phyloP scores from a whole-genome alignment of 2,888 invertebrate species.

The Drosophila antonietae region DNA sequence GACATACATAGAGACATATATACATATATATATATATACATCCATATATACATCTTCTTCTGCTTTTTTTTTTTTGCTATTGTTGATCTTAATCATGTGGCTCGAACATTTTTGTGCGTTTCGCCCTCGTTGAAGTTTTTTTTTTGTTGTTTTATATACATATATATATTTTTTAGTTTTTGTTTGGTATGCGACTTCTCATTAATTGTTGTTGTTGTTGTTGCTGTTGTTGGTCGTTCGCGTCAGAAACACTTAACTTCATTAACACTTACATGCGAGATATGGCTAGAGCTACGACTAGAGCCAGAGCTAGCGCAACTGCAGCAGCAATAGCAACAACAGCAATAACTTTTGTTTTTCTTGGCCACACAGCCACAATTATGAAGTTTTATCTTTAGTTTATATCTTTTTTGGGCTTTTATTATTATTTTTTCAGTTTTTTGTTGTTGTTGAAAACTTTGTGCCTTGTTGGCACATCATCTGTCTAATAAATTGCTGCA shows the following conservation, averaged over 20 bases:
- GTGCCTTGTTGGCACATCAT: conserved; percentile 70
- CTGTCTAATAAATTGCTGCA: conserved; percentile 68
- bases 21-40: conserved; percentile 3
- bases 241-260: conserved; percentile 78
- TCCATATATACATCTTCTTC: background rate
- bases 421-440: conserved; percentile 24
- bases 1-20: background rate
- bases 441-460: conserved; percentile 40
- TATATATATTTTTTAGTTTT: background rate
- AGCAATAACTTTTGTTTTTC: conserved; percentile 52
- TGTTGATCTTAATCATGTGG: conserved; percentile 71
- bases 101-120: conserved; percentile 60
- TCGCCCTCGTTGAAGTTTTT: conserved; percentile 38
- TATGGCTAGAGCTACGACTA: conserved; percentile 55
- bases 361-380: conserved; percentile 71
- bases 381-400: conserved; percentile 76
- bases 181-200: conserved; percentile 68
- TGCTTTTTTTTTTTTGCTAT: conserved; percentile 49
- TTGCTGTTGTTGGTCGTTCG: conserved; percentile 54
- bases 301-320: conserved; percentile 19
- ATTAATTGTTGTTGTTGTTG: conserved; percentile 72
- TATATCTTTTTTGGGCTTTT: conserved; percentile 56
- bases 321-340: conserved; percentile 19
- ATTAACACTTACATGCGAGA: conserved; percentile 78
- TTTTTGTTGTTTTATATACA: background rate